Percentiles rank a stretch among this genome's conserved stretches.
These are phyloP conservation scores for Tribolium castaneum DNA, from an alignment of 1,140 invertebrate species.

Conservation along the genomic window DNA sequence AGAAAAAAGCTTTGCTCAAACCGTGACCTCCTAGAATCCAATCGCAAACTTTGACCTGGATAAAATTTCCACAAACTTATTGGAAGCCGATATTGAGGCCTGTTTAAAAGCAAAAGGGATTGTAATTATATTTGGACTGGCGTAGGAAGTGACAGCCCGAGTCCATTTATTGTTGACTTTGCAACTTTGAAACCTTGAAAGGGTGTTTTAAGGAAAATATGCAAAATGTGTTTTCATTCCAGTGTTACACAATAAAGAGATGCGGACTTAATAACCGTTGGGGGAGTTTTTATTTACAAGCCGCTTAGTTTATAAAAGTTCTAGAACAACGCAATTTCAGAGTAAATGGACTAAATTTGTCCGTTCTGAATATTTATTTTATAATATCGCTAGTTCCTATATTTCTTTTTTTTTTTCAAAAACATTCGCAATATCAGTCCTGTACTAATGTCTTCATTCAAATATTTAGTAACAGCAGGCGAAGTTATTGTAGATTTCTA, in stretches of 20 bases:
- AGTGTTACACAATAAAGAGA: background rate
- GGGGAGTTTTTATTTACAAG: background rate
- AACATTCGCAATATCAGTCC: background rate
- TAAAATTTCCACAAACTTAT: slow-evolving; percentile 8
- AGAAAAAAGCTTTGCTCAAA: background rate
- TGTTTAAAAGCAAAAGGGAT: background rate
- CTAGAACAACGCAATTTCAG: no score
- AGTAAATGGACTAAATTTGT: no score
- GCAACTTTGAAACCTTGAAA: background rate
- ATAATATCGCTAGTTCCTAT: no score
- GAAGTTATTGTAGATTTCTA: background rate
- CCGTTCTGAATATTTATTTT: no score
- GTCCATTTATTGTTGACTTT: slow-evolving; percentile 5
- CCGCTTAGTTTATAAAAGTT: background rate
- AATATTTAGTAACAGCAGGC: no score
- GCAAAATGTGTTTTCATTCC: background rate
- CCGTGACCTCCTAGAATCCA: background rate
- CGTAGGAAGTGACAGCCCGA: background rate
- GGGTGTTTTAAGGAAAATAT: background rate
- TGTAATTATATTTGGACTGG: slow-evolving; percentile 5
- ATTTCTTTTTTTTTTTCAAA: no score
- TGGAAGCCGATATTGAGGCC: background rate
- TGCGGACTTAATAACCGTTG: background rate
- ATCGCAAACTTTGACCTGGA: slow-evolving; percentile 14
- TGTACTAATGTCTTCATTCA: background rate